phyloP scores from a whole-genome alignment of 92 coral and sea anemone species.

The Palythoa grandiflora region DNA sequence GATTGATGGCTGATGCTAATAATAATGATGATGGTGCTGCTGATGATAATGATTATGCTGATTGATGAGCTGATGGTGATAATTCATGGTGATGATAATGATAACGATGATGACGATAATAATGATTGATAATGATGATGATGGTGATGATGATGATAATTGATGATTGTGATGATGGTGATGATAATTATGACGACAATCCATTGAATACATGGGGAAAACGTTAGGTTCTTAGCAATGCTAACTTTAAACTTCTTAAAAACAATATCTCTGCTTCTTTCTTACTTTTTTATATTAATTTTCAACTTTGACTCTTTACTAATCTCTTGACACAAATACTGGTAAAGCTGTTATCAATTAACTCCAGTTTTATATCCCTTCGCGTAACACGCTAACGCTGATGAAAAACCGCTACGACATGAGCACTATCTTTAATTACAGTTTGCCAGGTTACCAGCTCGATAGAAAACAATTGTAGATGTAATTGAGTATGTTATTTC shows the following conservation, averaged over 20 bases:
- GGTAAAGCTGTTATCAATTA: no score
- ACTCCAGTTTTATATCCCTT: no score
- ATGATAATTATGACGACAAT: no score
- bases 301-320: no score
- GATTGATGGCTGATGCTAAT: background rate
- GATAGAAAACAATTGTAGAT: background rate
- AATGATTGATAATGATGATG: background rate
- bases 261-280: no score
- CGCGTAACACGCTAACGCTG: background rate
- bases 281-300: no score
- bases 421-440: no score
- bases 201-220: no score
- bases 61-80: background rate
- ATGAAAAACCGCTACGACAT: background rate
- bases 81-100: background rate
- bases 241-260: no score
- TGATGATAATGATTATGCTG: background rate
- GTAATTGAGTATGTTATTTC: slow-evolving; percentile 2
- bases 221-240: no score
- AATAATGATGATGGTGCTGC: background rate
- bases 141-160: background rate
- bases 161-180: background rate
- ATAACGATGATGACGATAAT: background rate
- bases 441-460: no score
- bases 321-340: no score